phyloP scores from a whole-genome alignment of 2,797 vertebrate genomes.

The Leucoraja ocellata region DNA sequence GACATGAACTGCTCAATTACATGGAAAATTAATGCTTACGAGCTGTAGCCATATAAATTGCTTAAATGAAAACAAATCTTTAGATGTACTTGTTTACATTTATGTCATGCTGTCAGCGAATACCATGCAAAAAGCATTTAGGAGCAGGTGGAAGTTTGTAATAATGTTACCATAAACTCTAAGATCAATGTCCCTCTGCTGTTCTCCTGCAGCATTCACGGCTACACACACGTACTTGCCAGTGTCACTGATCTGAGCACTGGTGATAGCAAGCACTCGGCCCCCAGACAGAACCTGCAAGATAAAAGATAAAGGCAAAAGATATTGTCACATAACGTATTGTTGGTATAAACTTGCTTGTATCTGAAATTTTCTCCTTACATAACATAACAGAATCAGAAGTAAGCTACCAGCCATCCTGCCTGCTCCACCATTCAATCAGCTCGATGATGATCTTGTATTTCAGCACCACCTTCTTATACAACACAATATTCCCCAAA shows the following conservation, averaged over 20 bases:
- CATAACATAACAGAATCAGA: too few species aligned
- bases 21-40: too few species aligned
- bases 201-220: constrained; percentile 86
- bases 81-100: background rate
- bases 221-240: constrained; percentile 88
- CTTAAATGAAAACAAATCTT: background rate
- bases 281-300: constrained; percentile 78
- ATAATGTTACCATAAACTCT: constrained; percentile 76
- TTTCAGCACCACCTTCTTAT: too few species aligned
- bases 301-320: background rate
- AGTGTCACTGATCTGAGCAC: constrained; percentile 76
- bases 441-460: too few species aligned
- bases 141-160: background rate
- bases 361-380: background rate
- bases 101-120: background rate
- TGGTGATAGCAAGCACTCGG: constrained; percentile 69
- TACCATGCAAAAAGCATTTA: background rate
- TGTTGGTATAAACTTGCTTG: background rate
- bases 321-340: background rate
- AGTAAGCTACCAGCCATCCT: too few species aligned
- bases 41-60: background rate
- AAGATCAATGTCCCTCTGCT: constrained; percentile 74
- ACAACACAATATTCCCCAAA: too few species aligned
- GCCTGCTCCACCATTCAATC: too few species aligned
- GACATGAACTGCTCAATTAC: background rate